Percentiles rank a stretch among this genome's conserved stretches.
These are phyloP conservation scores for Leucoraja erinaceus DNA, from an alignment of 2,113 vertebrate genomes.

Conservation along the genomic window DNA sequence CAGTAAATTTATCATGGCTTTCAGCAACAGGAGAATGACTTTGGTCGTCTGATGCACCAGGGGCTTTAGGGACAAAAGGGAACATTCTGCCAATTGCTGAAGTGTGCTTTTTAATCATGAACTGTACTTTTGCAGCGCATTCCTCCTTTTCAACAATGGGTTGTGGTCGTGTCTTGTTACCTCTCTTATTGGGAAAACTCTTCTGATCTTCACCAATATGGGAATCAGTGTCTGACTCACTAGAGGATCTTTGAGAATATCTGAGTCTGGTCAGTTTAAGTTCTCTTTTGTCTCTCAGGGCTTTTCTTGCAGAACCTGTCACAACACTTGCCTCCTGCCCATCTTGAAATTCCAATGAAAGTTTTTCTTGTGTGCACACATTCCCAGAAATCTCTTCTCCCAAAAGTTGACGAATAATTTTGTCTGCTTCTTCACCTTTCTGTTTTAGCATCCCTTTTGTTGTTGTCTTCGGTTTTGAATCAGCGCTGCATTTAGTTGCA, in stretches of 20 bases:
- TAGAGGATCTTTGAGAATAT: constrained; percentile 82
- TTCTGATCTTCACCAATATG: constrained; percentile 77
- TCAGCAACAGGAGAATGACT: constrained; percentile 81
- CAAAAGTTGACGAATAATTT: constrained; percentile 75
- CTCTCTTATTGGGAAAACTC: constrained; percentile 54
- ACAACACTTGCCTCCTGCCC: constrained; percentile 49
- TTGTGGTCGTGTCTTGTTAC: constrained; percentile 75
- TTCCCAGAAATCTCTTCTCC: constrained; percentile 78
- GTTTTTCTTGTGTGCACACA: constrained; percentile 68
- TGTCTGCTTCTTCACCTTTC: constrained; percentile 76
- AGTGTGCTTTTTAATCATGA: constrained; percentile 73
- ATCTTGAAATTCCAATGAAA: constrained; percentile 71
- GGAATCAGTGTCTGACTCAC: constrained; percentile 81
- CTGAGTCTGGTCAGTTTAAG: constrained; percentile 81
- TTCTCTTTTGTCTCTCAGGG: constrained; percentile 71
- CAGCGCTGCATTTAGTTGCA: constrained; percentile 37
- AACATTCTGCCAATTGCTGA: constrained; percentile 66
- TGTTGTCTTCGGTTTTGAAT: constrained; percentile 56
- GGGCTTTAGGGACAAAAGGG: constrained; percentile 67
- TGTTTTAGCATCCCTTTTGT: constrained; percentile 63
- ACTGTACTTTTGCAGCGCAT: constrained; percentile 59
- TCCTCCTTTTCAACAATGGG: constrained; percentile 74
- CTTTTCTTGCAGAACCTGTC: constrained; percentile 50
- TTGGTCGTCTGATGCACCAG: constrained; percentile 74
- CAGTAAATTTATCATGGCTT: constrained; percentile 67